Conservation (phyloP, 2,797 vertebrate species). For the Arnoldichthys spilopterus region DNA sequence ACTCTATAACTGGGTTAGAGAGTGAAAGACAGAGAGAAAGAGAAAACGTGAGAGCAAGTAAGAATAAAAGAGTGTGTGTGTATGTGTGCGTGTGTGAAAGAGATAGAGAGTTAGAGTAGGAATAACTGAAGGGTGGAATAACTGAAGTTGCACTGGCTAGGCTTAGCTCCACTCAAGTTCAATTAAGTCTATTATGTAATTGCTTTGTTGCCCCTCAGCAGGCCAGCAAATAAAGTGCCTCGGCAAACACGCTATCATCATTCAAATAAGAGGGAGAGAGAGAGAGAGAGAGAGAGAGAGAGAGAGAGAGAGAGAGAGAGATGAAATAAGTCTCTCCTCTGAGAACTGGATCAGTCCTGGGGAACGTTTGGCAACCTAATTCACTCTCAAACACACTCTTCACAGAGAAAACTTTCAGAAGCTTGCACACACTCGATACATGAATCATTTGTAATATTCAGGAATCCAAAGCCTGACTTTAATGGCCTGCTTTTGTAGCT, state of each 20-base stretch:
- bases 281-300: constrained; percentile 8
- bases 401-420: neutral
- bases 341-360: neutral
- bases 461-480: neutral
- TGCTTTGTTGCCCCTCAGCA: neutral
- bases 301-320: constrained; percentile 9
- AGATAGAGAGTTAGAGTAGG: neutral
- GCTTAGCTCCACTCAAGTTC: constrained; percentile 14
- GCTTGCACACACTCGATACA: neutral
- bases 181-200: constrained; percentile 1
- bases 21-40: neutral
- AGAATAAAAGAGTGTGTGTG: neutral
- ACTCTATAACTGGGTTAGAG: neutral
- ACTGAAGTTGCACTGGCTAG: neutral
- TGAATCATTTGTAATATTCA: neutral
- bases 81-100: no score
- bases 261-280: neutral
- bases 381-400: neutral
- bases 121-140: neutral
- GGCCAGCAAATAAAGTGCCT: neutral
- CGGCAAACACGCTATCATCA: neutral
- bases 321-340: neutral
- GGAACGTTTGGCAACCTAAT: neutral
- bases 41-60: neutral
- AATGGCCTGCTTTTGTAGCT: neutral